phyloP scores from a whole-genome alignment of 2,888 invertebrate species.

The Scelioninae gen. 1 region DNA sequence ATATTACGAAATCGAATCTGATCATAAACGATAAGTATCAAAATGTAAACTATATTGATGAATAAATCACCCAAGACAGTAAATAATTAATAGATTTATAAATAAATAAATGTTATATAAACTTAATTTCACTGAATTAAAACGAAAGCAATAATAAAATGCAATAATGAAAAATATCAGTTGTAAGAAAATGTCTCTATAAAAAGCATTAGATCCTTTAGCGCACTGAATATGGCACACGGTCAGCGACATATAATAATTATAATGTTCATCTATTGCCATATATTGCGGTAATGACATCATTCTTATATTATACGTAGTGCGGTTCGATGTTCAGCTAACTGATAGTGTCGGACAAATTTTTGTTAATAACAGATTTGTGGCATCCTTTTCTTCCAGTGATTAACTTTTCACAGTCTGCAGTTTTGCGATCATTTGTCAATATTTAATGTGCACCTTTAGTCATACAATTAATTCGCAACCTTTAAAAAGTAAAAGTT shows the following conservation, averaged over 20 bases:
- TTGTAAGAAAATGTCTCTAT: conserved; percentile 49
- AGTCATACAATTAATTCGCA: background rate
- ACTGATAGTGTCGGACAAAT: conserved; percentile 62
- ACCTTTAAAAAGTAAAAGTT: conserved; percentile 53
- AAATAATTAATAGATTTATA: background rate
- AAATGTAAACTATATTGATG: too few species aligned
- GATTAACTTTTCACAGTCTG: conserved; percentile 60
- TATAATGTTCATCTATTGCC: conserved; percentile 59
- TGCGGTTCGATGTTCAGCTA: conserved; percentile 50
- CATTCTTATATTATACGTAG: conserved; percentile 59
- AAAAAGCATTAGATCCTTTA: conserved; percentile 47
- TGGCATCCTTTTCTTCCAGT: conserved; percentile 59
- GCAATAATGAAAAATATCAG: conserved; percentile 17
- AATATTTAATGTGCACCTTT: conserved; percentile 39
- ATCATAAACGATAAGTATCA: too few species aligned
- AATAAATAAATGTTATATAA: conserved; percentile 9
- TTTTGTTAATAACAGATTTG: conserved; percentile 54
- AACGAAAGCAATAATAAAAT: background rate
- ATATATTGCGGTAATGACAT: conserved; percentile 65
- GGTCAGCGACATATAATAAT: conserved; percentile 70
- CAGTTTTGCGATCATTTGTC: conserved; percentile 48
- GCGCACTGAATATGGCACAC: conserved; percentile 63
- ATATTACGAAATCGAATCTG: background rate
- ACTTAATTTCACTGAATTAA: conserved; percentile 1
- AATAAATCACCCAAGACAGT: too few species aligned